These are phyloP conservation scores for Acanthopagrus latus DNA, from an alignment of 2,797 vertebrate species.

Conservation along the genomic window DNA sequence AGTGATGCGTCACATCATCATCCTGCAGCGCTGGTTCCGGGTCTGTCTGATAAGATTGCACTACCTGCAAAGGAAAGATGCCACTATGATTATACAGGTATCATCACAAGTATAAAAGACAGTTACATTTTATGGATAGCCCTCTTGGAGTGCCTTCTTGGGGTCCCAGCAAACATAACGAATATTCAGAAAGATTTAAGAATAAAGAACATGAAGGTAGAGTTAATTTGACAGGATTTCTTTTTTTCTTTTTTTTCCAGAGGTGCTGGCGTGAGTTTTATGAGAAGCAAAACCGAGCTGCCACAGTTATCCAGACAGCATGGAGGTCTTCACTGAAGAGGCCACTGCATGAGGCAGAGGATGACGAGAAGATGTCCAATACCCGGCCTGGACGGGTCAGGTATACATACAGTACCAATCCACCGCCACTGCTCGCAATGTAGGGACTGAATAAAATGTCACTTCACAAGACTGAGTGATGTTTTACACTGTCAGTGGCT, in stretches of 20 bases:
- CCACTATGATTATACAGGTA: slow-evolving; percentile 90
- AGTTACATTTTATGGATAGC: not conserved
- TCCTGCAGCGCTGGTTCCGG: slow-evolving; percentile 94
- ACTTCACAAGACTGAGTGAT: not conserved
- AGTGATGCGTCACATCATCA: slow-evolving; percentile 89
- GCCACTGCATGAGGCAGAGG: slow-evolving; percentile 44
- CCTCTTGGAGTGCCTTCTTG: not conserved
- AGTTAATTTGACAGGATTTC: slow-evolving; percentile 20
- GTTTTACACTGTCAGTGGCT: too few relatives aligned
- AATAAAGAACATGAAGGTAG: not conserved
- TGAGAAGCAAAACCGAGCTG: slow-evolving; percentile 85
- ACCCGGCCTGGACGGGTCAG: slow-evolving; percentile 80
- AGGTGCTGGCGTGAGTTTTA: slow-evolving; percentile 89
- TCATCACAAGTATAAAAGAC: not conserved
- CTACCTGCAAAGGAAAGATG: slow-evolving; percentile 87
- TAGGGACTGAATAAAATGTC: not conserved
- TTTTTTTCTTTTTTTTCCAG: slow-evolving; percentile 78
- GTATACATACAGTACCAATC: slow-evolving; percentile 66
- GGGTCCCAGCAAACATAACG: not conserved
- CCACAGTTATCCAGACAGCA: slow-evolving; percentile 86
- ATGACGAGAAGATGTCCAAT: slow-evolving; percentile 64
- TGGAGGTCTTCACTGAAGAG: slow-evolving; percentile 86
- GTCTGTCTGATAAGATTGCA: slow-evolving; percentile 87
- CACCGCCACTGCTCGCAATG: not conserved
- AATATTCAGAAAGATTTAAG: not conserved